Evolutionary conservation across 1,140 invertebrate species (phyloP), one percentile per base, ranked within the genome.

Genomic region (Pseudomyrmex gracilis): DNA sequence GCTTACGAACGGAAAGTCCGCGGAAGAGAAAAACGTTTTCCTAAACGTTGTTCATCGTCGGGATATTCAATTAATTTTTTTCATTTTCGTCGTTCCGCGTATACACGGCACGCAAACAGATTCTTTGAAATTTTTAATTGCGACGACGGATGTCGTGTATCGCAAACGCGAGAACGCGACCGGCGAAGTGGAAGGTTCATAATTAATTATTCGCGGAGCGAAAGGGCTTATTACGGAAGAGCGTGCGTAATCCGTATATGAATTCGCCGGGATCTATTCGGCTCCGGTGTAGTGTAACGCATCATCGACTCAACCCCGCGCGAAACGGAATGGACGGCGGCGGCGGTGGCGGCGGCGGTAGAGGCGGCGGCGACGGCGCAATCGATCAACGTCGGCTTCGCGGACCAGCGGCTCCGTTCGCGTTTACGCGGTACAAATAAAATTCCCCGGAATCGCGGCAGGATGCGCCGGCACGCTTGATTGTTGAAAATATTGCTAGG

Each of bases 341-440:
- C 34, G 34, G 34, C 34, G 34, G 34, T 5, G 34, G 34, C 34
- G 34, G 24, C 34, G 4, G 34, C 34, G 34, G n/a, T n/a, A n/a
- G n/a, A n/a, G 34, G 34, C 34, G 34, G 24, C 34, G 4, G 34
- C 34, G 34, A 5, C 34, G 34, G 34, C 2, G 34, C 70, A 70
- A 82, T 82, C 78, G 78, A 82, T 82, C 78, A 82, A 82, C 24
- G 70, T 82, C 78, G 17, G 60, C 9, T 57, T 82, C 70, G 76
- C 76, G 70, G 70, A 82, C 70, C 60, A 82, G 63, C 76, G 22
- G 24, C 66, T 80, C 15, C 53, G 76, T 80, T 70, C 76, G 76
- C 76, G 76, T 80, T 80, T 80, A 80, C 76, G 76, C n/a, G 76
- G 66, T 80, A 80, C 76, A 80, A 80, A 80, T 82, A 74, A 74